These are phyloP conservation scores for Benthosema pterotum DNA, from an alignment of 2,797 vertebrate genomes.

Conservation along the genomic window DNA sequence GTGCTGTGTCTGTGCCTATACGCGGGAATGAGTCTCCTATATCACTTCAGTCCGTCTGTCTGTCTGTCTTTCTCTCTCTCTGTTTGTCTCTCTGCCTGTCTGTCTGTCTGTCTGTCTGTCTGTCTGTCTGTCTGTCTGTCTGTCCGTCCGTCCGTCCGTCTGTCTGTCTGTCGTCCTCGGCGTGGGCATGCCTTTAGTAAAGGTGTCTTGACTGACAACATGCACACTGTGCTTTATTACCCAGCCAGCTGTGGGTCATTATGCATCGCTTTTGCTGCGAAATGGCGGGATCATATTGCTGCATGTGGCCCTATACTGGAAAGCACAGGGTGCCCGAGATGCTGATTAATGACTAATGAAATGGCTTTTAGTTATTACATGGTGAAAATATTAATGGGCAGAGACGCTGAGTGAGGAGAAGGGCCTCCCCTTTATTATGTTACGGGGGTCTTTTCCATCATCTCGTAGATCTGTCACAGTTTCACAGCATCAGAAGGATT, in stretches of 20 bases:
- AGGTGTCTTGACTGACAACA: conserved; percentile 64
- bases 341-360: conserved; percentile 78
- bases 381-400: conserved; percentile 72
- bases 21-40: conserved; percentile 30
- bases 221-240: conserved; percentile 64
- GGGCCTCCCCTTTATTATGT: conserved; percentile 67
- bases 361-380: conserved; percentile 76
- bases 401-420: conserved; percentile 73
- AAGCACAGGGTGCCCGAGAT: conserved; percentile 53
- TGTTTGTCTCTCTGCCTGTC: too few species aligned
- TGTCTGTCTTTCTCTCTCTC: conserved; percentile 25
- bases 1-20: conserved; percentile 39
- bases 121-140: conserved; percentile 38
- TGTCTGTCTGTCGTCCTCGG: conserved; percentile 27
- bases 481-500: conserved; percentile 62
- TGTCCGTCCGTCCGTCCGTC: conserved; percentile 30
- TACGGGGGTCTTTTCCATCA: conserved; percentile 64
- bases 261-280: conserved; percentile 57
- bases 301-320: conserved; percentile 43
- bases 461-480: conserved; percentile 68
- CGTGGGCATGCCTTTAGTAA: conserved; percentile 38
- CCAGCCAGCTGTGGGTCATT: conserved; percentile 69
- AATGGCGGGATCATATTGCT: conserved; percentile 70
- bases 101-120: conserved; percentile 37
- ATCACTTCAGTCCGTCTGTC: conserved; percentile 43